Evolutionary conservation across 2,113 vertebrate genomes (phyloP).

Genomic region (Lamprologus callipterus): DNA sequence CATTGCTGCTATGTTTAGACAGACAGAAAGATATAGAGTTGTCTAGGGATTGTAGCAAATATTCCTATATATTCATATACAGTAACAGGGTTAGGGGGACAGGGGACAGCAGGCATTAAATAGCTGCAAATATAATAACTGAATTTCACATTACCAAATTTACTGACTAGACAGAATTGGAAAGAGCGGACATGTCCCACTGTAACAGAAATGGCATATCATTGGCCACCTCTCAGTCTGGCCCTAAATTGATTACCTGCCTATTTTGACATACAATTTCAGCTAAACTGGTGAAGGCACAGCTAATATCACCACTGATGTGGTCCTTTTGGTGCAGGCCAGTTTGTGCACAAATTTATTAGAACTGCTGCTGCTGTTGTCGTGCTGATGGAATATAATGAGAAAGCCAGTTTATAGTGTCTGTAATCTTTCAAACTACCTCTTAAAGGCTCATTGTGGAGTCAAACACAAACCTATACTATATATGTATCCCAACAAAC

Average conservation of each 20-base stretch:
- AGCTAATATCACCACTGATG: neutral
- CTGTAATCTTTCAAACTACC: neutral
- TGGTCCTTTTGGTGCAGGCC: neutral
- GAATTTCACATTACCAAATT: neutral
- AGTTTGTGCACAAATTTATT: neutral
- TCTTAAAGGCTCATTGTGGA: neutral
- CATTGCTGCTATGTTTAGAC: neutral
- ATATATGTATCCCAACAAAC: neutral
- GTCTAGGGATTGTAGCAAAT: neutral
- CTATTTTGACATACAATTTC: rapidly evolving
- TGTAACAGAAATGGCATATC: neutral
- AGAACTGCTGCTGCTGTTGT: rapidly evolving
- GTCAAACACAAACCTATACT: rapidly evolving
- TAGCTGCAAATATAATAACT: neutral
- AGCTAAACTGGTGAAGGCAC: neutral
- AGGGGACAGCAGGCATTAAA: neutral
- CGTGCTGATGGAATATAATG: neutral
- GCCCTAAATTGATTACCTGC: neutral
- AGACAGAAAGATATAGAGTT: neutral
- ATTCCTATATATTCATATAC: rapidly evolving
- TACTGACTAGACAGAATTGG: neutral
- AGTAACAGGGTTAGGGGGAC: neutral
- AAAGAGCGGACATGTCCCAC: neutral
- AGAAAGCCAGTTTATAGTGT: rapidly evolving
- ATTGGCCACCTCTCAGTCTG: neutral